A percentile compares a stretch with the other conserved stretches of the same genome.
phyloP scores from a whole-genome alignment of 2,113 vertebrate genomes.

The Nicator chloris region DNA sequence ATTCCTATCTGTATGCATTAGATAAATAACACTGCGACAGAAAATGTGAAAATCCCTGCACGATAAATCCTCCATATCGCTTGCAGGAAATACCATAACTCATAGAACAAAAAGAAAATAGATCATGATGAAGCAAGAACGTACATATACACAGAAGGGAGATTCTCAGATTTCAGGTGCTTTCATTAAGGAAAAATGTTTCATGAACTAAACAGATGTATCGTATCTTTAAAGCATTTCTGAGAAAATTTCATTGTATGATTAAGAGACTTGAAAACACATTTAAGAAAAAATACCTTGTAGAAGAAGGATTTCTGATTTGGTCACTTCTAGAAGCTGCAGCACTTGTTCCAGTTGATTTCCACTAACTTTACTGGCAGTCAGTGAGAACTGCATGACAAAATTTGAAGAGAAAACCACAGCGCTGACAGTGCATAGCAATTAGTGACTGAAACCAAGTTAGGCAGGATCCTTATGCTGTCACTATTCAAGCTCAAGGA shows the following conservation, averaged over 20 bases:
- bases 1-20: neutral
- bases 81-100: neutral
- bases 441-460: neutral
- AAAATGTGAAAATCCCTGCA: neutral
- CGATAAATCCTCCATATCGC: neutral
- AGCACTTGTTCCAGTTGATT: neutral
- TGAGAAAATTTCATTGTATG: neutral
- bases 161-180: neutral
- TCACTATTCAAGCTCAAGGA: neutral
- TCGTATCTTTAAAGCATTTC: neutral
- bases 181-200: neutral
- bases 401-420: neutral
- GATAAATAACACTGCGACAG: neutral
- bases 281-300: neutral
- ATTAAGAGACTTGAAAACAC: neutral
- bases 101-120: neutral
- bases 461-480: neutral
- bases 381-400: neutral
- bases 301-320: neutral
- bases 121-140: neutral
- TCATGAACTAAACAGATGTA: neutral
- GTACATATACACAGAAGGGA: neutral
- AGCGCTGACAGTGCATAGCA: neutral
- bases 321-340: neutral
- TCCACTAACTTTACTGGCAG: neutral